Percentiles rank a stretch among this genome's conserved stretches.
Evolutionary conservation across 2,113 vertebrate species (phyloP).

Genomic region (Phyllostomus discolor): DNA sequence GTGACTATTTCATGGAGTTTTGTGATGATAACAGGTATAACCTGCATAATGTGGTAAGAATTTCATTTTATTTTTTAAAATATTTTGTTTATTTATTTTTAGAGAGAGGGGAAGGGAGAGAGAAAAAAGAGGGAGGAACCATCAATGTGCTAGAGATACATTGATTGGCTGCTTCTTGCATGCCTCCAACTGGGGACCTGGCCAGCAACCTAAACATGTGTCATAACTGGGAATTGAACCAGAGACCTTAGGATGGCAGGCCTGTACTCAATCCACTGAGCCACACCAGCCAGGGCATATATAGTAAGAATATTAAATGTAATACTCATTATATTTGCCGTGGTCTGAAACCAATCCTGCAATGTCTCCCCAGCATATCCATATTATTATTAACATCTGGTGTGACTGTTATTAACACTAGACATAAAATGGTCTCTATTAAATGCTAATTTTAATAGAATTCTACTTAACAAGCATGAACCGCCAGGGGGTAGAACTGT

Average conservation of each 20-base stretch:
- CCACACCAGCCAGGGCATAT: no score
- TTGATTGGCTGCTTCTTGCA: no score
- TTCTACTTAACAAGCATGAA: not conserved
- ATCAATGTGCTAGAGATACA: no score
- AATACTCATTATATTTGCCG: not conserved
- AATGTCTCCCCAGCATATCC: not conserved
- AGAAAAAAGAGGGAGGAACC: no score
- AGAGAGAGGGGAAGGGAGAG: no score
- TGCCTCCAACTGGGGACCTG: no score
- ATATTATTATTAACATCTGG: not conserved
- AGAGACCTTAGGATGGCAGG: no score
- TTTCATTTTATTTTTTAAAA: no score
- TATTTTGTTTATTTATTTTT: no score
- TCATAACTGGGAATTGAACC: no score
- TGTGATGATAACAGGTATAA: not conserved
- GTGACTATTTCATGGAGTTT: not conserved
- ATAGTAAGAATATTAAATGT: not conserved
- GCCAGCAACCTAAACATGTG: no score
- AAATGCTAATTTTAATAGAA: constrained; percentile 3
- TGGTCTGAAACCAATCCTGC: not conserved
- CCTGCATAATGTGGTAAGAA: not conserved
- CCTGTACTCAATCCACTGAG: no score
- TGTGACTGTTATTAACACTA: not conserved
- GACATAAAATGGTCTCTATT: not conserved
- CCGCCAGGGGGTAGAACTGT: not conserved